A percentile compares a stretch with the other conserved stretches of the same genome.
Conservation (phyloP, 2,888 invertebrate genomes). For the Bombylius major region DNA sequence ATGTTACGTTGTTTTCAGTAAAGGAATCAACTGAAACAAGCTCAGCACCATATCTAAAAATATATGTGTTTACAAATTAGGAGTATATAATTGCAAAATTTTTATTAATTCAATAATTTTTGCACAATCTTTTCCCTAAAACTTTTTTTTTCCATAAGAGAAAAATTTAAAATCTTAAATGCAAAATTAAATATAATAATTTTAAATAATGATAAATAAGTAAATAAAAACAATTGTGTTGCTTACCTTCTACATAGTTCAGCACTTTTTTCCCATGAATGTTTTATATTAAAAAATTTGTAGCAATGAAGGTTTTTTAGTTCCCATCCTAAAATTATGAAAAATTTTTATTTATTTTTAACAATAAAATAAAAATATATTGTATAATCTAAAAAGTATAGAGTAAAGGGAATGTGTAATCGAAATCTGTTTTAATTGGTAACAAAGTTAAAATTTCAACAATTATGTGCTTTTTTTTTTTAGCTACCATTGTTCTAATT, state of each 20-base stretch:
- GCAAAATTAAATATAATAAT: too few species aligned
- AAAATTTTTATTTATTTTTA: not conserved
- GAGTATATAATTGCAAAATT: constrained; percentile 1
- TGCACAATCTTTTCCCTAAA: not conserved
- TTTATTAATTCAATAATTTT: too few species aligned
- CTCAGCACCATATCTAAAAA: constrained; percentile 81
- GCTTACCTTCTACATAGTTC: constrained; percentile 86
- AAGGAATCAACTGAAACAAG: constrained; percentile 83
- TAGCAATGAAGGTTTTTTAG: constrained; percentile 83
- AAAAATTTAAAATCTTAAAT: not conserved
- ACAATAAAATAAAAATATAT: not conserved
- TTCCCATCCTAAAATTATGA: constrained; percentile 73
- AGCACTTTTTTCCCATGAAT: constrained; percentile 92
- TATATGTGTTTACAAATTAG: too few species aligned
- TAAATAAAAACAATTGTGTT: not conserved
- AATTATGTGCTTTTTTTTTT: too few species aligned
- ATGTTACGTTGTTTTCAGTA: constrained; percentile 83
- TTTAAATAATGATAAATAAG: not conserved
- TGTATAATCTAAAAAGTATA: not conserved
- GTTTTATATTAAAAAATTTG: constrained; percentile 89
- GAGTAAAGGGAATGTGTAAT: too few species aligned
- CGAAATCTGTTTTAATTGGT: too few species aligned
- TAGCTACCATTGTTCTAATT: too few species aligned
- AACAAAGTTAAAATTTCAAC: too few species aligned
- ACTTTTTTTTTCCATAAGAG: not conserved